Evolutionary conservation across 1,140 invertebrate species (phyloP), one percentile per base, ranked within the genome.

Genomic region (Bombus soroeensis): DNA sequence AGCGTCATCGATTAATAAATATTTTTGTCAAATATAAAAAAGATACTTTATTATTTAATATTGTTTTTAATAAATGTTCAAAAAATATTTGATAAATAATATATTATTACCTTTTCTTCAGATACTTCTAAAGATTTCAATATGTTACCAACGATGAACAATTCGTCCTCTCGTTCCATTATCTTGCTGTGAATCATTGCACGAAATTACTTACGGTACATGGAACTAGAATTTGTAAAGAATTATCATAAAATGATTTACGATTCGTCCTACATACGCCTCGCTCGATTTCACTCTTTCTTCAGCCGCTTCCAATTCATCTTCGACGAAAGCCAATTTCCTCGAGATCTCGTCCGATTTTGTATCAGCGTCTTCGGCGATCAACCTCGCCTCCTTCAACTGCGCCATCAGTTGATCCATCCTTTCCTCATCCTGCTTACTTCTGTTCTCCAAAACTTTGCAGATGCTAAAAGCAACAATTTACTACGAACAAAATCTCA

Each of bases 91-190:
- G 18, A 12, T 32, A 41, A 80, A 81, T 22, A 66, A n/a, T 0
- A 80, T 18, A 32, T 62, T 3, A 12, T 95, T 97, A 99, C 99
- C 98, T 99, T 99, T 96, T 99, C 98, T 96, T 99, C 99, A 92
- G 98, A 99, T 92, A 99, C 99, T 96, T 99, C 99, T 92, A 99
- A 97, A 92, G 99, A 99, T 96, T 99, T 99, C 95, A 99, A 96
- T 97, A 99, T 99, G 97, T 99, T 99, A 94, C 99, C 99, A 94
- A 99, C 99, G 93, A 99, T 98, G 94, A 98, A 98, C 92, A 99
- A 97, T 96, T 99, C 99, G 95, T 99, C 99, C 95, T 99, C 99
- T 96, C 99, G 97, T 96, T 99, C 99, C 93, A 98, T 98, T 95
- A 99, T 99, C 97, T 99, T 99, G 95, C 99, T 99, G 78, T 77